These are phyloP conservation scores for Tipula confusa DNA, from an alignment of 2,888 invertebrate species.

Conservation along the genomic window DNA sequence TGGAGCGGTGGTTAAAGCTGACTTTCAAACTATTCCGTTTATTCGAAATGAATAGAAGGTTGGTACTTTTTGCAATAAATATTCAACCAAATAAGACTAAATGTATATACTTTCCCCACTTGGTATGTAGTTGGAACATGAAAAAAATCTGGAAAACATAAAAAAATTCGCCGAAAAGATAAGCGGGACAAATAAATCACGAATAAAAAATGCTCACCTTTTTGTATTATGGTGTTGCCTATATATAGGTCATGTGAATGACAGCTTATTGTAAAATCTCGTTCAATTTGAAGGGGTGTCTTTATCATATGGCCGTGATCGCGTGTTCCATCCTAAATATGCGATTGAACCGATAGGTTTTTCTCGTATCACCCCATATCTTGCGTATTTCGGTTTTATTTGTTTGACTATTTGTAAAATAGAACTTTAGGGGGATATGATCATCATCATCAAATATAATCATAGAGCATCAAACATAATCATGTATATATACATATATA, in stretches of 20 bases:
- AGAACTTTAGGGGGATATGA: neutral
- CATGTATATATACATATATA: too few species aligned
- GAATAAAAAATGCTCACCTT: neutral
- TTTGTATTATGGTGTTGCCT: too few species aligned
- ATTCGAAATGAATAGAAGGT: too few species aligned
- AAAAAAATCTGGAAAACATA: neutral
- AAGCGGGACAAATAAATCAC: neutral
- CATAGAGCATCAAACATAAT: conserved; percentile 20
- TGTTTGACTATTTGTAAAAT: conserved; percentile 9
- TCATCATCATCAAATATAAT: conserved; percentile 25
- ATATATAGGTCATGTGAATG: too few species aligned
- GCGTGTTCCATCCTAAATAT: neutral
- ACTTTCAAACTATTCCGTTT: too few species aligned
- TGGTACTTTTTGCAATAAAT: too few species aligned
- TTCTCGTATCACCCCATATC: neutral
- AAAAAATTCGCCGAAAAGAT: neutral
- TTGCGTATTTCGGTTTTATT: neutral
- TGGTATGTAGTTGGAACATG: too few species aligned
- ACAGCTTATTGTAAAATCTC: too few species aligned
- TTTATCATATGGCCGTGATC: too few species aligned
- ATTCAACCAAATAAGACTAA: too few species aligned
- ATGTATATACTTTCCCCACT: neutral
- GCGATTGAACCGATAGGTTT: neutral
- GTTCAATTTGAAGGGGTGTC: too few species aligned
- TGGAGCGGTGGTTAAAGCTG: too few species aligned